These are phyloP conservation scores for Pygmarrhopalites habei DNA, from an alignment of 1,140 invertebrate species.

Conservation along the genomic window DNA sequence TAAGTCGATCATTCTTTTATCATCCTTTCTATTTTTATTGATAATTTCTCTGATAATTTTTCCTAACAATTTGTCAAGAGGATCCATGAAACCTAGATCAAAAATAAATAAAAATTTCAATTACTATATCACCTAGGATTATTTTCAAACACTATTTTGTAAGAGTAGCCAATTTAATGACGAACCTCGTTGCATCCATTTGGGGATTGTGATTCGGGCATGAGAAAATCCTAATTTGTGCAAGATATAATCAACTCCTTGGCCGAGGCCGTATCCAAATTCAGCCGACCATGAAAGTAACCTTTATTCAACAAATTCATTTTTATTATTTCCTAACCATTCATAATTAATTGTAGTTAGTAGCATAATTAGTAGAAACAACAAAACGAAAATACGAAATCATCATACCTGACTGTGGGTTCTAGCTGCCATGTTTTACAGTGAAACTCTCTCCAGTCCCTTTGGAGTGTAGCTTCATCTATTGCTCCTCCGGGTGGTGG, in stretches of 20 bases:
- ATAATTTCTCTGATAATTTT: no score
- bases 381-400: no score
- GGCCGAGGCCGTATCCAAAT: constrained; percentile 94
- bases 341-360: no score
- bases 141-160: no score
- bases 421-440: constrained; percentile 97
- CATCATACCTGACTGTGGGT: constrained; percentile 87
- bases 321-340: no score
- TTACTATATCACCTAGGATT: constrained; percentile 57
- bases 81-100: no score
- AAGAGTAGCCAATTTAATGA: constrained; percentile 87
- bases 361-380: no score
- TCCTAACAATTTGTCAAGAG: no score
- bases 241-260: constrained; percentile 93
- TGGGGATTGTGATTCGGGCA: constrained; percentile 94
- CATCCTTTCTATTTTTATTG: no score
- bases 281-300: constrained; percentile 90
- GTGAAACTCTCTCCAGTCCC: constrained; percentile 85
- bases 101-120: constrained; percentile 47
- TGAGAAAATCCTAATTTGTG: constrained; percentile 95
- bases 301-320: no score
- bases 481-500: not conserved
- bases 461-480: constrained; percentile 49
- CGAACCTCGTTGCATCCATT: constrained; percentile 95
- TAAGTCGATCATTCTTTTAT: constrained; percentile 43